Conservation (phyloP, 2,888 invertebrate species). For the Cantharis nigra region DNA sequence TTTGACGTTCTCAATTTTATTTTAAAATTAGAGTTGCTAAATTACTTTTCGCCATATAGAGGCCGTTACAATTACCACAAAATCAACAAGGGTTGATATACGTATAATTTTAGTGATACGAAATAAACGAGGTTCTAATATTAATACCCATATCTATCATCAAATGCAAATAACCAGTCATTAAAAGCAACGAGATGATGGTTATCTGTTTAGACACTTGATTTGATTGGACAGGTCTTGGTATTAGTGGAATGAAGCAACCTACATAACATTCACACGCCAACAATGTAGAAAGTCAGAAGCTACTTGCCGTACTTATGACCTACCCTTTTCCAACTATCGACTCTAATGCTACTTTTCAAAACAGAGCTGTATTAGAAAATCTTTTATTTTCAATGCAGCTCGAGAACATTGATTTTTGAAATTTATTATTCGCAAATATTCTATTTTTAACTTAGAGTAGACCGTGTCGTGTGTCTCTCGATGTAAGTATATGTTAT, state of each 20-base stretch:
- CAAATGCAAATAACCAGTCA: conserved; percentile 30
- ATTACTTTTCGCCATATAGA: neutral
- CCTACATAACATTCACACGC: conserved; percentile 32
- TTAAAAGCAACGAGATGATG: conserved; percentile 31
- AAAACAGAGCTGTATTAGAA: conserved; percentile 12
- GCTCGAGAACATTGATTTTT: neutral
- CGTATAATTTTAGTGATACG: conserved; percentile 13
- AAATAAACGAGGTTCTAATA: conserved; percentile 23
- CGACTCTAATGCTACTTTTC: conserved; percentile 7
- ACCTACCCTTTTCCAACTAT: conserved; percentile 26
- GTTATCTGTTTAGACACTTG: conserved; percentile 24
- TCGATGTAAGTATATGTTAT: neutral
- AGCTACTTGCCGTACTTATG: conserved; percentile 20
- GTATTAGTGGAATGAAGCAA: conserved; percentile 27
- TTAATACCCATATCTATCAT: conserved; percentile 27
- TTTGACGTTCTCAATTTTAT: neutral
- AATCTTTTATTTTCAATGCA: neutral
- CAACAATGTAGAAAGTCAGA: conserved; percentile 32
- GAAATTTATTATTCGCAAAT: neutral
- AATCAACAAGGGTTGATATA: neutral
- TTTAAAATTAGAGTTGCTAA: neutral
- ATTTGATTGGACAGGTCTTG: conserved; percentile 30
- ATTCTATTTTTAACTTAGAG: neutral
- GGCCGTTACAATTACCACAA: neutral
- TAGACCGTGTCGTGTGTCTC: neutral